Percentiles rank a stretch among this genome's conserved stretches.
These are phyloP conservation scores for Acleris sparsana DNA, from an alignment of 2,888 invertebrate genomes.

Conservation along the genomic window DNA sequence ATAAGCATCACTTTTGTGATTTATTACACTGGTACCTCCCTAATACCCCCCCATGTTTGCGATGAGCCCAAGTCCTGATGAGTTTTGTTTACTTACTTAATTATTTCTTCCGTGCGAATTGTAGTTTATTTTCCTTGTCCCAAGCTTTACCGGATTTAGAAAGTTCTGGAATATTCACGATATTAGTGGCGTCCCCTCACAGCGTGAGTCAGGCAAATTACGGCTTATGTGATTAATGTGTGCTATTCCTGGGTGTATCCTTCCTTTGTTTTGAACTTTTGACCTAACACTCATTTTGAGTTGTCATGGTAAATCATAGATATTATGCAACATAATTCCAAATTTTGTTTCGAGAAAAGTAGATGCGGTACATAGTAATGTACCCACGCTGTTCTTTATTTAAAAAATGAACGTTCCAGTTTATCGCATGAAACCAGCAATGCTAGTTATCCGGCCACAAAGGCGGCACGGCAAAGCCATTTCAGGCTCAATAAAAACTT, in stretches of 20 bases:
- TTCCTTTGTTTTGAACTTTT: slow-evolving; percentile 66
- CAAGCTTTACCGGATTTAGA: slow-evolving; percentile 74
- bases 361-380: background rate
- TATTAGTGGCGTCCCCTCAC: slow-evolving; percentile 70
- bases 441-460: slow-evolving; percentile 16
- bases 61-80: slow-evolving; percentile 32
- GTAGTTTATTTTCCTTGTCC: slow-evolving; percentile 61
- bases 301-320: slow-evolving; percentile 27
- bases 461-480: slow-evolving; percentile 29
- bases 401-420: slow-evolving; percentile 16
- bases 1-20: background rate
- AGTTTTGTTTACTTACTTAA: slow-evolving; percentile 27
- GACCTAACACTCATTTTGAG: slow-evolving; percentile 41
- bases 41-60: slow-evolving; percentile 20
- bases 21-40: background rate
- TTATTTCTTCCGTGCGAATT: slow-evolving; percentile 38
- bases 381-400: background rate
- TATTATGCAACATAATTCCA: too few relatives aligned
- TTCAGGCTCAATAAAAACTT: slow-evolving; percentile 30
- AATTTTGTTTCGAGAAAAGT: background rate
- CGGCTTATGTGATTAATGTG: slow-evolving; percentile 77
- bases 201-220: slow-evolving; percentile 81
- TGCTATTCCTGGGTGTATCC: slow-evolving; percentile 72
- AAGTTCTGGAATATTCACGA: slow-evolving; percentile 56
- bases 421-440: slow-evolving; percentile 29